These are phyloP conservation scores for Dipodomys merriami DNA, from an alignment of 2,113 vertebrate species.

Conservation along the genomic window DNA sequence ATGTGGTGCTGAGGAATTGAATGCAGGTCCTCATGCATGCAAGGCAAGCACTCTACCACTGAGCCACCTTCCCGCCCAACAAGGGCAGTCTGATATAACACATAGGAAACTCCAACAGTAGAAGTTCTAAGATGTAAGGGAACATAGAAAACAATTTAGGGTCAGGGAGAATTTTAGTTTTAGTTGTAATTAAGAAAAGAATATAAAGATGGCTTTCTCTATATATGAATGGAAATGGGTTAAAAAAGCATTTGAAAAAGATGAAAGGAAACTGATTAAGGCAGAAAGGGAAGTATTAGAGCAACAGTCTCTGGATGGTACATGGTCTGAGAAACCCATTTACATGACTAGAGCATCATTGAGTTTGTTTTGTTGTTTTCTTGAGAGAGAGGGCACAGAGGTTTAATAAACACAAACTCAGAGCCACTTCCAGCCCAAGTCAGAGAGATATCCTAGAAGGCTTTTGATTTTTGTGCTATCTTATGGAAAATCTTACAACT, in stretches of 20 bases:
- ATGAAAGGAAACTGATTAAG: background rate
- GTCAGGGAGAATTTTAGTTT: background rate
- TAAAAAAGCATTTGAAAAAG: constrained; percentile 5
- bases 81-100: accelerated
- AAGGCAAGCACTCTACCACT: too few species aligned
- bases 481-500: background rate
- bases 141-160: background rate
- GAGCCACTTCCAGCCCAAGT: too few species aligned
- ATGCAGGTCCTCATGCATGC: too few species aligned
- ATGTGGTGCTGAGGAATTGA: too few species aligned
- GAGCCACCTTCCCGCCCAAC: too few species aligned
- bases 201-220: background rate
- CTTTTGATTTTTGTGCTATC: background rate
- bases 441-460: background rate
- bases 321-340: accelerated
- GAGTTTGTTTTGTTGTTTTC: background rate
- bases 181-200: background rate
- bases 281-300: background rate
- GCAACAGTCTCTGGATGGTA: background rate
- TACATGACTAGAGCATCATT: too few species aligned
- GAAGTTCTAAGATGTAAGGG: background rate
- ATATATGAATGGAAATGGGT: background rate
- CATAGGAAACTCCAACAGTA: background rate
- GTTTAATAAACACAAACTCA: background rate
- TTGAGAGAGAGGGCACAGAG: background rate